Evolutionary conservation across 1,140 invertebrate genomes (phyloP).

Genomic region (Sminthurinus signatus): DNA sequence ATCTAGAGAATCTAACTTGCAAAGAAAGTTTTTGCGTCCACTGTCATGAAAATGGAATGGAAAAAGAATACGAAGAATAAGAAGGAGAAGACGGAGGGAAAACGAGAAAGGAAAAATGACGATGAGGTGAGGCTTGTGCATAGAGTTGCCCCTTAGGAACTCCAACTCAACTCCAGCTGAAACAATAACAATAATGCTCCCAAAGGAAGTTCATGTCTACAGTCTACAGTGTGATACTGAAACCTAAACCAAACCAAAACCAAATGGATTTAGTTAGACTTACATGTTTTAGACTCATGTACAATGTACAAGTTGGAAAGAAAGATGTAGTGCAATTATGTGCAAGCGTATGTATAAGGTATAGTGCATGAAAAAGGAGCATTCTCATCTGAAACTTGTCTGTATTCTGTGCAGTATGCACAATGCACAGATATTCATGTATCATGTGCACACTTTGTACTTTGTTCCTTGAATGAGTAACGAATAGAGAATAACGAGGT

Average conservation of each 20-base stretch:
- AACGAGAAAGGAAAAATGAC: neutral
- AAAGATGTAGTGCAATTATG: too few species aligned
- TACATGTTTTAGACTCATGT: too few species aligned
- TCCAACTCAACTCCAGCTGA: neutral
- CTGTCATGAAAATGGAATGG: neutral
- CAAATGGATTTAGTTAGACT: neutral
- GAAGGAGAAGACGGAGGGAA: neutral
- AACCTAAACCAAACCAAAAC: neutral
- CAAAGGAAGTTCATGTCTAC: slow-evolving; percentile 11
- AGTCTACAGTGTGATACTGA: slow-evolving; percentile 6
- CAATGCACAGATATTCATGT: too few species aligned
- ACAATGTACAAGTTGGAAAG: too few species aligned
- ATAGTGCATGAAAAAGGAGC: too few species aligned
- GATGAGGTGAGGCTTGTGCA: slow-evolving; percentile 1
- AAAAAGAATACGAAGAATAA: neutral
- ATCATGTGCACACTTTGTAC: too few species aligned
- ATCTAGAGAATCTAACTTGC: neutral
- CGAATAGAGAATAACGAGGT: too few species aligned
- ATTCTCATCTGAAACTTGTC: too few species aligned
- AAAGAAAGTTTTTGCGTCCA: neutral
- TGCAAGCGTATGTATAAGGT: too few species aligned
- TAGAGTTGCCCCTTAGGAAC: neutral
- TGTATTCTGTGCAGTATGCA: too few species aligned
- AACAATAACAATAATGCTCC: slow-evolving; percentile 15
- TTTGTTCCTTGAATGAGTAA: too few species aligned